A percentile compares a stretch with the other conserved stretches of the same genome.
Evolutionary conservation across 2,888 invertebrate genomes (phyloP).

Genomic region (Thalpophila matura): DNA sequence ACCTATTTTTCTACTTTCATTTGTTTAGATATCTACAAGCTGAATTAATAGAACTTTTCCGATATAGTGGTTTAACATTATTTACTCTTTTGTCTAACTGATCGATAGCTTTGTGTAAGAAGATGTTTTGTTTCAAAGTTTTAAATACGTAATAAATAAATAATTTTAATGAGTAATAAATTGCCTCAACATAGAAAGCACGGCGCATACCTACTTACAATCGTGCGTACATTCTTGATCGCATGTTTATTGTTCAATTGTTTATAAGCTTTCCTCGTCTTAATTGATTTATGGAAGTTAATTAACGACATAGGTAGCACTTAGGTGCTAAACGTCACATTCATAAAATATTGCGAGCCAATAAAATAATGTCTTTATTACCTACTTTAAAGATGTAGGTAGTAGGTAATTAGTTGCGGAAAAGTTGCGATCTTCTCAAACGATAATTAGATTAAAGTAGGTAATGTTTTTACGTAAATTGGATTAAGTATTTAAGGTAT

Average conservation of each 20-base stretch:
- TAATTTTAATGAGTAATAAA: conserved; percentile 18
- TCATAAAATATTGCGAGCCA: conserved; percentile 8
- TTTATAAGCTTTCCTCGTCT: conserved; percentile 23
- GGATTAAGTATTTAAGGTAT: too few relatives aligned
- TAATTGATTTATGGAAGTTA: conserved; percentile 37
- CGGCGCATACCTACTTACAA: conserved; percentile 17
- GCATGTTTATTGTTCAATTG: conserved; percentile 44
- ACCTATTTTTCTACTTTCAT: conserved; percentile 19
- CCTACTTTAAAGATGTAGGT: not conserved
- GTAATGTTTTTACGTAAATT: too few relatives aligned
- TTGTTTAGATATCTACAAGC: too few relatives aligned
- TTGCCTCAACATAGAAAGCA: conserved; percentile 18
- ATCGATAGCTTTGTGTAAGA: conserved; percentile 23
- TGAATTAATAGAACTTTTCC: too few relatives aligned
- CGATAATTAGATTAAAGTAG: not conserved
- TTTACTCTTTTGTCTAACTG: conserved; percentile 23
- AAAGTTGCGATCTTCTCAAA: not conserved
- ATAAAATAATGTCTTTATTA: conserved; percentile 27
- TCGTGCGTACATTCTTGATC: conserved; percentile 10
- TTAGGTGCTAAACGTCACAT: conserved; percentile 16
- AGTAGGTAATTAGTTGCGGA: not conserved
- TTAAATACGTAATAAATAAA: not conserved
- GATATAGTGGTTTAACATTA: not conserved
- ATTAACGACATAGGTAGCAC: conserved; percentile 12
- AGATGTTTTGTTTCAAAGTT: conserved; percentile 7